Evolutionary conservation across 2,797 vertebrate species (phyloP), one percentile per base, ranked within the genome.

Genomic region (Anolis apletophallus): DNA sequence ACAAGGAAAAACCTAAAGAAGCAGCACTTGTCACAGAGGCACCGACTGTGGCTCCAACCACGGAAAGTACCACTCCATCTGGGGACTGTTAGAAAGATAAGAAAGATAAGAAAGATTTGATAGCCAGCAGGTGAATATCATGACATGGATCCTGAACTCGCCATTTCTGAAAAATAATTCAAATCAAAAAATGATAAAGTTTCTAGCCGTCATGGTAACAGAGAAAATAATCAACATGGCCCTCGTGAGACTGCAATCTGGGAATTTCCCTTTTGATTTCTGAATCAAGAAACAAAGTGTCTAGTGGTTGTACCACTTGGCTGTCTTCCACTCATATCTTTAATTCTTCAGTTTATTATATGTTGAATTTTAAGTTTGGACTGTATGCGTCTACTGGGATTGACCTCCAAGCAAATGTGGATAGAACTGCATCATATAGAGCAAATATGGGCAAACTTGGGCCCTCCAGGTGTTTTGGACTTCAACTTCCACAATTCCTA

Each of bases 1-100:
- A 29, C 3, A 19, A 36, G 26, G 17, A 50, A 50, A 7, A 12
- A 61, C 26, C 36, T 10, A 23, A 46, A 46, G 46, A 6, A 0
- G 26, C 5, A 0, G 3, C 2, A 0, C 79, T 12, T 23, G 17
- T 5, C 0, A 12, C 26, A 61, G 16, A 50, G 4, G 14, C 0
- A 29, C 14, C 61, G 0, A 69, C 59, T 3, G 46, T 3, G 2
- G 23, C 71, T 32, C 71, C 71, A 5, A 59, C 29, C 32, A 23
- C 54, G 50, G 26, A 32, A 55, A 68, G 7, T 55, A n/a, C 72
- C 10, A 69, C 52, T 7, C 2, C 32, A 12, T 8, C 29, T 67
- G 13, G 1, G 3, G 17, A 76, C 2, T 87, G 76, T 29, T 80
- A 80, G 68, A 46, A 32, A 17, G n/a, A 29, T 12, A 6, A 26